Evolutionary conservation across 2,888 invertebrate genomes (phyloP), one percentile per base, ranked within the genome.

Genomic region (Chrysodeixis includens): DNA sequence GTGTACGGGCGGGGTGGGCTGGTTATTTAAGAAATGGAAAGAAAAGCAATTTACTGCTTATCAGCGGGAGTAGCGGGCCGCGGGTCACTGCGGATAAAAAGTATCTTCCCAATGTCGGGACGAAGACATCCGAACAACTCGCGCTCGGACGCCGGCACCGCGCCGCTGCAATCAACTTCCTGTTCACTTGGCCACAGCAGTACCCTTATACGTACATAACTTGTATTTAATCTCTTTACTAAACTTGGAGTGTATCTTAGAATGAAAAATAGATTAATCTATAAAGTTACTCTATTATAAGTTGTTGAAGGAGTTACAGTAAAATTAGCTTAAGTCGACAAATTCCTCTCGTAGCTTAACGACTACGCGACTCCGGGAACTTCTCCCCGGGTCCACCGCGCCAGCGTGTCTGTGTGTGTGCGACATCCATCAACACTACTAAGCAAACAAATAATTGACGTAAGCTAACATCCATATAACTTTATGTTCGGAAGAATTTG

Each of bases 11-110:
- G 84, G 80, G 81, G 84, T 69, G 82, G 86, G 85, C 71, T 65
- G 85, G 88, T 92, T 92, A 90, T 91, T 93, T 93, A 92, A 92
- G 91, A 92, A 92, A 92, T 92, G 89, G 91, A 92, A 92, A 93
- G 91, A 93, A 93, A 93, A 93, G 92, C 90, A 93, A 93, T 93
- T 93, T 93, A 93, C 90, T 92, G 92, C 90, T 93, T 93, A 92
- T 93, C 92, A 91, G 89, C 82, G 83, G 78, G 84, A 91, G 88
- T 87, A 90, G 84, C 86, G 84, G 85, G 83, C 88, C 88, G 85
- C 83, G 87, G 90, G 91, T 91, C 91, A 92, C 88, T 89, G 69
- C 82, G 81, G 84, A 83, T 88, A 88, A 88, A 88, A 88, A 74
- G 84, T 68, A 71, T 40, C 64, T 73, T 64, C 66, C 86, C 87